Evolutionary conservation across 2,113 vertebrate genomes (phyloP), one percentile per base, ranked within the genome.

Genomic region (Hyla sarda): DNA sequence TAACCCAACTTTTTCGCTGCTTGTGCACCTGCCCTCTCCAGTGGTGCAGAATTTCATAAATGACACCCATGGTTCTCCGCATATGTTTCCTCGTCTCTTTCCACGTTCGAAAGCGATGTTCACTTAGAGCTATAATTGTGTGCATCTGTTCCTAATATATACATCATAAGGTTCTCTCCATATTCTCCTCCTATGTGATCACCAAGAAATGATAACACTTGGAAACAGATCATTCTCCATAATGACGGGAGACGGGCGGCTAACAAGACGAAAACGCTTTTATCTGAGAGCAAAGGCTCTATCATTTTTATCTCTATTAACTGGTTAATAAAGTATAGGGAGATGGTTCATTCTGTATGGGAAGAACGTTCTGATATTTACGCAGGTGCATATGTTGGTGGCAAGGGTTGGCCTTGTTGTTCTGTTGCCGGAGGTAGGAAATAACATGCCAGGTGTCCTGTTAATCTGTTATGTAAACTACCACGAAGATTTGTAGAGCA

Each of bases 151-250:
- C 32, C 45, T 56, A 72, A 72, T 50, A 67, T 37, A 37, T 54
- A 52, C 62, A 83, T 83, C 82, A 83, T 45, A 73, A 73, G 13
- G 17, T 25, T 74, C 25, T 69, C 69, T 45, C 82, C 67, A 83
- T 56, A 83, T 83, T 56, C 21, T 28, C 7, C 47, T 62, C 30
- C 50, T 75, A 41, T 17, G 77, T 41, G 32, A 80, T 62, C 23
- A 80, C 34, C 67, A 30, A 41, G 72, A 56, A 83, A 54, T 41
- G 14, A 83, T 83, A 21, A n/a, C 28, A 34, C 32, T 54, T 52
- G 69, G 67, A 34, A 54, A 52, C 1, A 82, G 47, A 83, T 83
- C 41, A 83, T 73, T 83, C 52, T 67, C 34, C 4, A 21, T 56
- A 73, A 83, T 75, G 45, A 47, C 41, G 28, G 32, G 30, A 82